Conservation (phyloP, 2,113 vertebrate species). For the Carassius auratus region DNA sequence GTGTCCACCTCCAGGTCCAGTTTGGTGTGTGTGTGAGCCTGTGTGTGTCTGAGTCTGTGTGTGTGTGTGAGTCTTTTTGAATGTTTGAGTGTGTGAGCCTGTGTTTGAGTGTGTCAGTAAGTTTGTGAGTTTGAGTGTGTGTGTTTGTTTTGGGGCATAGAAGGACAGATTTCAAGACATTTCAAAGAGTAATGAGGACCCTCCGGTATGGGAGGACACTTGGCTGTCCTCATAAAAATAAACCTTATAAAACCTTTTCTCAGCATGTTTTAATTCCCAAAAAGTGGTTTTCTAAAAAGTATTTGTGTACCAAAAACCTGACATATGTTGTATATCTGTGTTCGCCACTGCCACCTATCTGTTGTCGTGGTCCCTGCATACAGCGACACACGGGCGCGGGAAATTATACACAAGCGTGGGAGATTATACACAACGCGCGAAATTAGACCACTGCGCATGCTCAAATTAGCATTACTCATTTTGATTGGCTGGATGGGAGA, state of each 20-base stretch:
- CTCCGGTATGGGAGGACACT: too few relatives aligned
- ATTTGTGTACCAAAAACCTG: slow-evolving; percentile 21
- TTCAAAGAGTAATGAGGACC: not conserved
- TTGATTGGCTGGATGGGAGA: not conserved
- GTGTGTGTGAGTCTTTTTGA: too few relatives aligned
- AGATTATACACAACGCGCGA: not conserved
- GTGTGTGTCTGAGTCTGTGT: too few relatives aligned
- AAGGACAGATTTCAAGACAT: too few relatives aligned
- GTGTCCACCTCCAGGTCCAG: too few relatives aligned
- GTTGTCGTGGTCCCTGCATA: not conserved
- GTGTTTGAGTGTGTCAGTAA: too few relatives aligned
- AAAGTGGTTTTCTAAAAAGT: slow-evolving; percentile 11
- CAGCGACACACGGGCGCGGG: not conserved
- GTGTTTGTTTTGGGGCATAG: too few relatives aligned
- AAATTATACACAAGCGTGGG: not conserved
- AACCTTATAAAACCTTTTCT: not conserved
- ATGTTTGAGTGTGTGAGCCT: too few relatives aligned
- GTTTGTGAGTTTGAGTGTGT: too few relatives aligned
- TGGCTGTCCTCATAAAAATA: not conserved
- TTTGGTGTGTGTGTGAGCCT: too few relatives aligned
- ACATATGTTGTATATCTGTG: slow-evolving; percentile 14
- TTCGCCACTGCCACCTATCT: slow-evolving; percentile 21
- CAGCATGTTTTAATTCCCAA: not conserved
- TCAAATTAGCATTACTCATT: not conserved
- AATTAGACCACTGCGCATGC: not conserved